Evolutionary conservation across 1,140 invertebrate species (phyloP).

Genomic region (Magallana angulata): DNA sequence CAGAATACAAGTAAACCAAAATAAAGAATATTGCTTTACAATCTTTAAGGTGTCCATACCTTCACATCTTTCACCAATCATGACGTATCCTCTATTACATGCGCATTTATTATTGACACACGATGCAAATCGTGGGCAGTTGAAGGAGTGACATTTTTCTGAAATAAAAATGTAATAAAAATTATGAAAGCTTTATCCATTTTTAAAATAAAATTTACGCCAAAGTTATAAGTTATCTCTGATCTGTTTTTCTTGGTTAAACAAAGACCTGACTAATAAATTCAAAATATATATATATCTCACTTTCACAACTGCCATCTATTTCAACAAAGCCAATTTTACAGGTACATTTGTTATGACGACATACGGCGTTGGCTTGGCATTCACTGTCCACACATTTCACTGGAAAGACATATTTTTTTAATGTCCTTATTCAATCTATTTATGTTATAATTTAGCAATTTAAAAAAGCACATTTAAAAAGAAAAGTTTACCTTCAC

Average conservation of each 20-base stretch:
- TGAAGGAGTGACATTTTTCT: background rate
- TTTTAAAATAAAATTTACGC: too few species aligned
- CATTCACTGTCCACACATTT: slow-evolving; percentile 26
- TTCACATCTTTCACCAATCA: too few species aligned
- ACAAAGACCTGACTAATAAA: too few species aligned
- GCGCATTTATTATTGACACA: background rate
- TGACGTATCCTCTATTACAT: too few species aligned
- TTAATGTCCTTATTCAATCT: too few species aligned
- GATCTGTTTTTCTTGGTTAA: too few species aligned
- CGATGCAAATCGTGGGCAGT: slow-evolving; percentile 7
- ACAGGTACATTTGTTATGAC: slow-evolving; percentile 6
- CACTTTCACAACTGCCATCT: slow-evolving; percentile 14
- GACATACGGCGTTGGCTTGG: slow-evolving; percentile 2
- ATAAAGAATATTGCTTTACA: too few species aligned
- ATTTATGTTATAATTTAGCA: too few species aligned
- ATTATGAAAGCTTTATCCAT: too few species aligned
- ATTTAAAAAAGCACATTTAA: background rate
- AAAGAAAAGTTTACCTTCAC: background rate
- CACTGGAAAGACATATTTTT: background rate
- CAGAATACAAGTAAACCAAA: too few species aligned
- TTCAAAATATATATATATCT: background rate
- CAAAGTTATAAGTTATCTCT: too few species aligned
- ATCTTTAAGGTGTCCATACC: too few species aligned
- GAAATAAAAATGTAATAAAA: background rate
- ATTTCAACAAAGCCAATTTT: slow-evolving; percentile 1